phyloP scores from a whole-genome alignment of 1,140 invertebrate genomes.

The Drosophila arizonae region DNA sequence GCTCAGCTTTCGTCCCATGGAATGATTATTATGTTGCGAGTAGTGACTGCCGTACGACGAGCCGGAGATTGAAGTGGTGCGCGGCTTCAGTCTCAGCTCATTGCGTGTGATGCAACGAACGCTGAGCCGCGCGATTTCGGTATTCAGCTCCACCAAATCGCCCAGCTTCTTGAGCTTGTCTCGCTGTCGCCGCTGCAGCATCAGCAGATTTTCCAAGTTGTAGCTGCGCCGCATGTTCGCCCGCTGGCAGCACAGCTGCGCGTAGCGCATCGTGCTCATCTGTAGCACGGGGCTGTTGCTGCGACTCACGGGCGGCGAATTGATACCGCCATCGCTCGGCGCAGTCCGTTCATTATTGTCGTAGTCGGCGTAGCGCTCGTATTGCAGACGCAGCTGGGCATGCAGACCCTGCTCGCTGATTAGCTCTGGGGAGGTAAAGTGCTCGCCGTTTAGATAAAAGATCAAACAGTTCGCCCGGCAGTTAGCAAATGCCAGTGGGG shows the following conservation, averaged over 20 bases:
- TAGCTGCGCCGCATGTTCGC: constrained; percentile 89
- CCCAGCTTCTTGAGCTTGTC: constrained; percentile 82
- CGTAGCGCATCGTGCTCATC: constrained; percentile 68
- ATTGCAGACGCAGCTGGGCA: constrained; percentile 63
- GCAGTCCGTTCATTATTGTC: constrained; percentile 39
- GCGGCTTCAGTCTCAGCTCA: constrained; percentile 62
- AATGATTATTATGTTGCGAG: constrained; percentile 62
- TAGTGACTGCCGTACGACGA: constrained; percentile 38
- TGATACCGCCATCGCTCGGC: constrained; percentile 43
- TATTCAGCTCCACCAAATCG: constrained; percentile 79
- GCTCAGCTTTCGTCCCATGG: constrained; percentile 77
- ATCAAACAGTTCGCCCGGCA: constrained; percentile 91
- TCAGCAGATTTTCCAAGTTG: constrained; percentile 87
- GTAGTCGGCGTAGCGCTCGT: constrained; percentile 56
- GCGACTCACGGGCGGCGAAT: constrained; percentile 61
- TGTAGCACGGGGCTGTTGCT: constrained; percentile 56
- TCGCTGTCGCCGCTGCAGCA: constrained; percentile 70
- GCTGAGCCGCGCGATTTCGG: constrained; percentile 70
- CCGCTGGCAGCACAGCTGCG: constrained; percentile 72
- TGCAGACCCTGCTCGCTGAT: constrained; percentile 60
- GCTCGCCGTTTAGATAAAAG: constrained; percentile 94
- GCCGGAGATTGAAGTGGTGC: constrained; percentile 58
- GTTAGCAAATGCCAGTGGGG: constrained; percentile 75
- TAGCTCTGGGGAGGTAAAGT: constrained; percentile 87
- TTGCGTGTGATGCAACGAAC: constrained; percentile 71